Conservation (phyloP, 2,113 vertebrate genomes). For the Gulo gulo region DNA sequence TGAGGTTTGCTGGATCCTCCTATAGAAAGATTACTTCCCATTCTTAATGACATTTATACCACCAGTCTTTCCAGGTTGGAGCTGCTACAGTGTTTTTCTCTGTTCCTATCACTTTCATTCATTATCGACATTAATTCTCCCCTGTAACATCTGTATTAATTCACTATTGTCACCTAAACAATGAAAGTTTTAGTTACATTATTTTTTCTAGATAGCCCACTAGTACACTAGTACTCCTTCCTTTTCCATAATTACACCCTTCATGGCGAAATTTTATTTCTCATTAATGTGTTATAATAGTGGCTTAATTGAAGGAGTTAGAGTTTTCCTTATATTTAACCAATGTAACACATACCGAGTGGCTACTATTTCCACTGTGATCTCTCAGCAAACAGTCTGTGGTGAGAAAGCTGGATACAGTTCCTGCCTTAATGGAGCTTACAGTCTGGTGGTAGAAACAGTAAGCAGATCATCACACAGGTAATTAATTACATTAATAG, state of each 20-base stretch:
- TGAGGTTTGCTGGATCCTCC: neutral
- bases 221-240: neutral
- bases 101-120: neutral
- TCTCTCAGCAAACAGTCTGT: neutral
- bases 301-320: neutral
- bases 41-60: neutral
- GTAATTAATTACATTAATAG: neutral
- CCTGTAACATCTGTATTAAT: neutral
- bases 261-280: slow-evolving; percentile 17
- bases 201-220: neutral
- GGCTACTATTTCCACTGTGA: neutral
- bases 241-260: neutral
- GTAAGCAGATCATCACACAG: neutral
- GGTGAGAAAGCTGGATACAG: neutral
- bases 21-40: neutral
- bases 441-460: neutral
- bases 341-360: neutral
- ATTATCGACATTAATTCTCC: neutral
- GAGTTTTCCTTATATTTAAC: neutral
- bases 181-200: slow-evolving; percentile 8
- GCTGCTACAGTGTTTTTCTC: neutral
- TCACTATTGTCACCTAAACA: neutral
- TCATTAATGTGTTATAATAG: neutral
- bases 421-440: neutral
- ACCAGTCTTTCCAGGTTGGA: neutral